Conservation (phyloP, 2,888 invertebrate species). For the Hipparchia semele region DNA sequence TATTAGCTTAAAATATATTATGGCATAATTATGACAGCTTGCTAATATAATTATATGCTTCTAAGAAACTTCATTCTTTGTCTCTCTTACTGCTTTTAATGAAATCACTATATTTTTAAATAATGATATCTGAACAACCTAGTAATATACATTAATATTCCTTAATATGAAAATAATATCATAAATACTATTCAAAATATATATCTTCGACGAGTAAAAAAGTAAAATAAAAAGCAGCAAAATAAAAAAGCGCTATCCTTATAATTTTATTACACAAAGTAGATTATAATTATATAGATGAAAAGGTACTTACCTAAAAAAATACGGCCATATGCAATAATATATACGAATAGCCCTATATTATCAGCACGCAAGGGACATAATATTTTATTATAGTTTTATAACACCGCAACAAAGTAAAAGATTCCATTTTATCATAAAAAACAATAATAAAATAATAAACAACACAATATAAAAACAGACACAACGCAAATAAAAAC, state of each 20-base stretch:
- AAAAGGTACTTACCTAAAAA: conserved; percentile 45
- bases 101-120: neutral
- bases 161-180: conserved; percentile 2
- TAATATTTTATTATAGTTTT: conserved; percentile 1
- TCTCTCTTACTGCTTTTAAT: neutral
- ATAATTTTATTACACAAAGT: conserved; percentile 51
- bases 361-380: neutral
- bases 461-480: conserved; percentile 25
- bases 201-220: conserved; percentile 35
- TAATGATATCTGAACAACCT: neutral
- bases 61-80: neutral
- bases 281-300: conserved; percentile 41
- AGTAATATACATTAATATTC: neutral
- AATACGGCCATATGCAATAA: conserved; percentile 12
- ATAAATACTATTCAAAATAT: conserved; percentile 17
- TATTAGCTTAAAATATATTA: too few relatives aligned
- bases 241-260: conserved; percentile 63
- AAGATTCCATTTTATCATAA: conserved; percentile 8
- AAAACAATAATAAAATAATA: conserved; percentile 17
- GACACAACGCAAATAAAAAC: conserved; percentile 53
- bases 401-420: conserved; percentile 27
- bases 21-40: too few relatives aligned
- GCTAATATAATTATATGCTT: too few relatives aligned
- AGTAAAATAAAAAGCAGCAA: conserved; percentile 67
- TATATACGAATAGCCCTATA: conserved; percentile 1